These are phyloP conservation scores for Aphrophora alni DNA, from an alignment of 2,888 invertebrate genomes.

Conservation along the genomic window DNA sequence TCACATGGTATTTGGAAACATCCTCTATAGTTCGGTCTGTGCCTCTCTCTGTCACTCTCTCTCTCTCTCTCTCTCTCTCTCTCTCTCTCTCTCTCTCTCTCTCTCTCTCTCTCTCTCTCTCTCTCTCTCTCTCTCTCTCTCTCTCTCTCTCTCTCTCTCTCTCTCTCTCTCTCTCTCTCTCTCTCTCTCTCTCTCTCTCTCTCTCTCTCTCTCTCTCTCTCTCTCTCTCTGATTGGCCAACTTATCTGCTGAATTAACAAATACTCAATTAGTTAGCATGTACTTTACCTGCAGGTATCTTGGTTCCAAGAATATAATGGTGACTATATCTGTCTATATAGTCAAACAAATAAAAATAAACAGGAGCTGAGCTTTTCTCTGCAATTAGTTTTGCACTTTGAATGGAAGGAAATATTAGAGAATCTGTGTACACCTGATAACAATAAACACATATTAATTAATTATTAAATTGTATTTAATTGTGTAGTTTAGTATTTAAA, in stretches of 20 bases:
- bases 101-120: neutral
- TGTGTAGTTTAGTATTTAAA: no score
- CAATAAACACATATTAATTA: no score
- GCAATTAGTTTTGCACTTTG: constrained; percentile 67
- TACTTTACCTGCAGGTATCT: constrained; percentile 34
- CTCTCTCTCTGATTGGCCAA: no score
- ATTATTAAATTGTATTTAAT: no score
- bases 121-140: neutral
- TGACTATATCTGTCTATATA: constrained; percentile 66
- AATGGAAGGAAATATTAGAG: constrained; percentile 64
- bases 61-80: neutral
- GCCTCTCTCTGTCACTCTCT: neutral
- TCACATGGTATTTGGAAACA: no score
- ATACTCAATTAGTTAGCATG: no score
- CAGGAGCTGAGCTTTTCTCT: constrained; percentile 61
- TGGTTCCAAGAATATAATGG: constrained; percentile 59
- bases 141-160: neutral
- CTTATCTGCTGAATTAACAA: no score
- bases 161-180: neutral
- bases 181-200: neutral
- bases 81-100: constrained; percentile 7
- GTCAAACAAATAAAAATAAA: constrained; percentile 69
- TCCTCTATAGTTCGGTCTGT: neutral
- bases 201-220: no score
- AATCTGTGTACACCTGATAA: constrained; percentile 65